Base-by-base conservation (phyloP, 2,888 invertebrate genomes). In the Erebia epiphron region DNA sequence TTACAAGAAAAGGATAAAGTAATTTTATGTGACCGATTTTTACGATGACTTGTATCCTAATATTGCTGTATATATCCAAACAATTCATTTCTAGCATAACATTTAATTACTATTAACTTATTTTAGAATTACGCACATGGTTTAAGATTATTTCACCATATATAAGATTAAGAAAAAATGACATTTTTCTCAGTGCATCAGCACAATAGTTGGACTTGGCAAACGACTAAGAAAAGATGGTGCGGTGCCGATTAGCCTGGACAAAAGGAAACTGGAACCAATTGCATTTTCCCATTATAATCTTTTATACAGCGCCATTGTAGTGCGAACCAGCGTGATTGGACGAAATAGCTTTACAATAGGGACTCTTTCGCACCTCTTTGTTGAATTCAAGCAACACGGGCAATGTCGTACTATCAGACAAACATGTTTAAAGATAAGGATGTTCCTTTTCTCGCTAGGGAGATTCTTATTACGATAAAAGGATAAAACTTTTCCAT, bases 241-340 rank as follows among this genome's bases (percentile, higher is more conserved):
- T 26, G 56, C 56, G 52, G 52, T 26, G 61, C 60, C 70, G 69
- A 75, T 75, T 75, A 72, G 67, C 64, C 64, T 49, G 56, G 49
- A 75, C 73, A 71, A 75, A 74, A 67, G 72, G 69, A 73, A 70
- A 70, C 70, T 68, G 64, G 61, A 70, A 67, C 67, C 67, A 72
- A 74, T 74, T 73, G 70, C 68, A 72, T 74, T 75, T 72, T 68
- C 72, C 67, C 69, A 71, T 73, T 75, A 68, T 63, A 68, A 63
- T 68, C 73, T 70, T 70, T 70, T 68, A 69, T 73, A 57, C 73
- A 52, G 41, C n/a, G 46, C 69, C 35, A 69, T 67, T 75, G 69
- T 70, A 64, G 70, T 67, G 70, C 67, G 70, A 72, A 71, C 70
- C 35, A 67, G 61, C 61, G 61, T 67, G 68, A 73, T 73, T 72